Evolutionary conservation across 2,888 invertebrate species (phyloP), one percentile per base, ranked within the genome.

Genomic region (Vanessa cardui): DNA sequence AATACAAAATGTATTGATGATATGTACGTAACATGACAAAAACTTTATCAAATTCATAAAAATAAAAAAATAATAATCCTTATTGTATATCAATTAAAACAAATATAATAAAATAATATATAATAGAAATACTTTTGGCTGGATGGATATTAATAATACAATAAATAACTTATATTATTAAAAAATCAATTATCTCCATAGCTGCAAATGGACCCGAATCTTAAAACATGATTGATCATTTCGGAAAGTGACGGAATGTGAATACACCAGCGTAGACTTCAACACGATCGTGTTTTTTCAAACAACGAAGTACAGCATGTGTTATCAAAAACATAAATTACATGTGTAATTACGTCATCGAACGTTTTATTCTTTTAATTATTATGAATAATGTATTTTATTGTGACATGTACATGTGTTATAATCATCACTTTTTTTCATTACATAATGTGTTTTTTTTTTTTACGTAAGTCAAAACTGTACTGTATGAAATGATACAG

Each of bases 191-290:
- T 47, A 18, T 47, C 4, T 56, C n/a, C 18, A 39, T 56, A 26
- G 39, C 12, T 33, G 5, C 6, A 31, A 47, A 21, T 66, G 65
- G 65, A 39, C 18, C 52, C 18, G 18, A 15, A 33, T 20, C 33
- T 39, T 54, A 47, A 47, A 52, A 46, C 33, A 66, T 66, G 65
- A 86, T 87, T 82, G 80, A 85, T 87, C 89, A 89, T 88, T 84
- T 81, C 78, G 78, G 80, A 76, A 83, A 80, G 81, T 86, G 89
- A 90, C 88, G 87, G 85, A 85, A 83, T 88, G 83, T 85, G 84
- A 88, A 87, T 83, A 86, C 87, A 87, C 85, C 80, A 77, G 76
- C 78, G 82, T 85, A 85, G 84, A 84, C 81, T 85, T 87, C 84
- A 87, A 86, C 88, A 39, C 56, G 84, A 84, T 81, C 76, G 79